These are phyloP conservation scores for Cuniculus paca DNA, from an alignment of 2,797 vertebrate species.

Conservation along the genomic window DNA sequence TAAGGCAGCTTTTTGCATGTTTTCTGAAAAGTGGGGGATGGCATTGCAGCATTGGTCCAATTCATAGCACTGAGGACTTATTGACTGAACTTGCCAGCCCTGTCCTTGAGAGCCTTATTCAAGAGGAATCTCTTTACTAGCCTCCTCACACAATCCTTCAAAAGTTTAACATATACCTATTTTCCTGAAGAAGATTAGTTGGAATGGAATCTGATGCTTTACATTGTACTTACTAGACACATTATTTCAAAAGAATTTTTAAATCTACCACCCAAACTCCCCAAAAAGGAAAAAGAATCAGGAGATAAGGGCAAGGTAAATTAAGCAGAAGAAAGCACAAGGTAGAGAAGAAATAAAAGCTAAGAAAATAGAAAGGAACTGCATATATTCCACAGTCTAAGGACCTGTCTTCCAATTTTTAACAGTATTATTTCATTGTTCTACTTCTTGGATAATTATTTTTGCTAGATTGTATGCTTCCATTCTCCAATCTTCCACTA, in stretches of 20 bases:
- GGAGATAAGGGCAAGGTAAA: background rate
- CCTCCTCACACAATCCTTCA: background rate
- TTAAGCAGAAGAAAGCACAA: background rate
- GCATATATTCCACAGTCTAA: background rate
- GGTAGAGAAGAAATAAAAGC: background rate
- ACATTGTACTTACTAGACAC: background rate
- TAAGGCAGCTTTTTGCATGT: background rate
- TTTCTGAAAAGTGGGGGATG: background rate
- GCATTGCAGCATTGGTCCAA: rapidly evolving
- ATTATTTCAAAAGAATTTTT: background rate
- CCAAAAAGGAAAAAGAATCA: background rate
- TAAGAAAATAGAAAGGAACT: background rate
- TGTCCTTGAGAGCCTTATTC: background rate
- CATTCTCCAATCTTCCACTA: background rate
- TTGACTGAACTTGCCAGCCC: background rate
- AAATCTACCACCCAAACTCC: background rate
- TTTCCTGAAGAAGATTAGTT: background rate
- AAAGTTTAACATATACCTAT: background rate
- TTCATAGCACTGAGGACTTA: background rate
- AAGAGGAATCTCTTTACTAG: background rate
- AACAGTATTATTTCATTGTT: background rate
- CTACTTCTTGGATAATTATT: background rate
- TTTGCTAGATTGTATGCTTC: background rate
- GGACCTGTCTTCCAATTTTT: background rate
- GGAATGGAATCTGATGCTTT: background rate